Conservation (phyloP, 1,140 invertebrate species). For the Plectus sambesii region DNA sequence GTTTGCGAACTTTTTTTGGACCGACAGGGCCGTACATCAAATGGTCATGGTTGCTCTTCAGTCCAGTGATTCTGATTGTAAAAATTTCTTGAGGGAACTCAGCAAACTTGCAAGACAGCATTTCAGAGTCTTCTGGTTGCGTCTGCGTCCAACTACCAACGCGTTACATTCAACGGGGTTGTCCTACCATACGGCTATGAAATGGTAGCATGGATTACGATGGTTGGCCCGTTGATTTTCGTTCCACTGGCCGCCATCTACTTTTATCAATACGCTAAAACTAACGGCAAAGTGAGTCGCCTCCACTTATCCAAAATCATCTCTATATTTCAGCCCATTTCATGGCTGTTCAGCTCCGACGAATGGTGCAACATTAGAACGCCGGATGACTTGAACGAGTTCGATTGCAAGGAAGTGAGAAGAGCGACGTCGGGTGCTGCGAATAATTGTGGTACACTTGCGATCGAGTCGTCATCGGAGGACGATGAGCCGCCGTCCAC, state of each 20-base stretch:
- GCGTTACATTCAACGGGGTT: slow-evolving; percentile 32
- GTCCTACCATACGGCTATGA: slow-evolving; percentile 35
- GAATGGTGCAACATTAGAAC: too few species aligned
- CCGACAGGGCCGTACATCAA: slow-evolving; percentile 39
- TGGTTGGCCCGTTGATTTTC: slow-evolving; percentile 35
- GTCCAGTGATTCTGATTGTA: slow-evolving; percentile 32
- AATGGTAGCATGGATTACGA: slow-evolving; percentile 39
- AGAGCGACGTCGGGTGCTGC: too few species aligned
- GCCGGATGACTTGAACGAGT: too few species aligned
- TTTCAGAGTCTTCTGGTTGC: slow-evolving; percentile 33
- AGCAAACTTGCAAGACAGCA: not conserved
- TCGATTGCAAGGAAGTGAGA: too few species aligned
- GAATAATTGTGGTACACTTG: too few species aligned
- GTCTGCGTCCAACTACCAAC: slow-evolving; percentile 33
- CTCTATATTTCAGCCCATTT: too few species aligned
- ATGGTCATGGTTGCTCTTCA: slow-evolving; percentile 35
- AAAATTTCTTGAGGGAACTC: slow-evolving; percentile 4
- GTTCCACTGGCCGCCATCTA: slow-evolving; percentile 23
- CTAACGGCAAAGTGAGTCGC: too few species aligned
- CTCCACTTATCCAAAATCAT: too few species aligned
- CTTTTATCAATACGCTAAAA: slow-evolving; percentile 16
- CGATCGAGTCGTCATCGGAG: too few species aligned
- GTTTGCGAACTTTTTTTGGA: slow-evolving; percentile 27
- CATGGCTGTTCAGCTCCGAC: too few species aligned
- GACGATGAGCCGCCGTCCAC: too few species aligned